phyloP scores from a whole-genome alignment of 2,113 vertebrate genomes.

The Sturnus vulgaris region DNA sequence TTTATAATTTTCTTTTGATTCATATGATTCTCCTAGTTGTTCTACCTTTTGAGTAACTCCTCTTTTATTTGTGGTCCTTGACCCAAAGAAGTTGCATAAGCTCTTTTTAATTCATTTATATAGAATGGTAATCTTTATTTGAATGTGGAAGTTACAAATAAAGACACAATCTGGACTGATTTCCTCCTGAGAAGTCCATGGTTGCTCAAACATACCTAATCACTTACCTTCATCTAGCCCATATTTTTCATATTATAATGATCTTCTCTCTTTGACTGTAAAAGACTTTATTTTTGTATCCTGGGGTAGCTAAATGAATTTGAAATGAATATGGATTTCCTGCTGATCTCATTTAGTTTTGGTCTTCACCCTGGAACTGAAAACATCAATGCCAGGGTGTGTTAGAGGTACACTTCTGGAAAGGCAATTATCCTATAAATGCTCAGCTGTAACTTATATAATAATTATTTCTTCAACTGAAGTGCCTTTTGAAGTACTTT shows the following conservation, averaged over 20 bases:
- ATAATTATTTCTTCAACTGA: constrained; percentile 63
- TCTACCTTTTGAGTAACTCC: background rate
- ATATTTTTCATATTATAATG: constrained; percentile 45
- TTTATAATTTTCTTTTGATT: background rate
- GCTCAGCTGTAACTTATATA: constrained; percentile 64
- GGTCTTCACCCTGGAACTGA: constrained; percentile 42
- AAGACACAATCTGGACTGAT: background rate
- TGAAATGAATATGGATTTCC: constrained; percentile 54
- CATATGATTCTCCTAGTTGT: background rate
- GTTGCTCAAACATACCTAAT: constrained; percentile 5
- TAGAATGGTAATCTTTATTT: background rate
- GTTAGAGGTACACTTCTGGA: constrained; percentile 61
- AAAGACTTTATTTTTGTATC: constrained; percentile 46
- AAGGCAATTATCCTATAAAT: constrained; percentile 64
- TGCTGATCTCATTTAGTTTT: constrained; percentile 57
- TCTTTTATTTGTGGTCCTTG: background rate
- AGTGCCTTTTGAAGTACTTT: constrained; percentile 60
- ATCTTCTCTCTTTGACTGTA: constrained; percentile 13
- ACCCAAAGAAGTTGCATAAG: background rate
- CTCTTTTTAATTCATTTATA: background rate
- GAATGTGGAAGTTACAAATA: background rate
- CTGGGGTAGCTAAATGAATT: constrained; percentile 39
- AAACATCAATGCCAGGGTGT: constrained; percentile 58
- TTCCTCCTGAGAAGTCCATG: background rate
- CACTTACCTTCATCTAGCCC: constrained; percentile 4